Conservation (phyloP, 1,140 invertebrate genomes). For the Bradynema listronoti region DNA sequence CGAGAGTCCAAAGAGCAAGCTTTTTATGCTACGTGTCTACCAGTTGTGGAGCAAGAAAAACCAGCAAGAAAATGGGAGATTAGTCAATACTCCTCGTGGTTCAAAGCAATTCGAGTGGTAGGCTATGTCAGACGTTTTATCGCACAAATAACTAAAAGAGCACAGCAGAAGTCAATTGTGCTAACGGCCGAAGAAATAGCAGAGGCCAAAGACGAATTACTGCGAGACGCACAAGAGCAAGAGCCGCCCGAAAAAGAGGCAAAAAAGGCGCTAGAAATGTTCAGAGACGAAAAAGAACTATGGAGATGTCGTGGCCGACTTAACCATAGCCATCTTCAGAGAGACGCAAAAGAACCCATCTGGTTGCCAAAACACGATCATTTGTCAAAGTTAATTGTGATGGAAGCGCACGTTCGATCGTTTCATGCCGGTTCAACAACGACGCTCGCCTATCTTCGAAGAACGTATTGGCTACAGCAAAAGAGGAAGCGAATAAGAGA, state of each 20-base stretch:
- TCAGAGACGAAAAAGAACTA: slow-evolving; percentile 11
- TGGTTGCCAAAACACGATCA: slow-evolving; percentile 12
- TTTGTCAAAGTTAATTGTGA: background rate
- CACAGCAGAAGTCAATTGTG: too few relatives aligned
- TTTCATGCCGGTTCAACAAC: slow-evolving; percentile 16
- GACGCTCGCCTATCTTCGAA: slow-evolving; percentile 1
- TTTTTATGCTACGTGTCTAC: too few relatives aligned
- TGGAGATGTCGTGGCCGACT: slow-evolving; percentile 3
- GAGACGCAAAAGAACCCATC: slow-evolving; percentile 6
- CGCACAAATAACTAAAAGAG: too few relatives aligned
- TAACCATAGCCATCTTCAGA: background rate
- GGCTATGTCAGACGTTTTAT: too few relatives aligned
- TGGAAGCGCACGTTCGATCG: background rate
- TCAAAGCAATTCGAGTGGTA: too few relatives aligned
- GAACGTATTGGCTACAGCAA: background rate
- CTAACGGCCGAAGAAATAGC: background rate
- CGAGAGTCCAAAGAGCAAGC: too few relatives aligned
- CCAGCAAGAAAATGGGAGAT: too few relatives aligned
- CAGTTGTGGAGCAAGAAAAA: too few relatives aligned
- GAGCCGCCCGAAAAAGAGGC: background rate
- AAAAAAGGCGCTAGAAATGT: slow-evolving; percentile 8
- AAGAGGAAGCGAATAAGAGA: background rate
- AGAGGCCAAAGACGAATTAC: slow-evolving; percentile 8
- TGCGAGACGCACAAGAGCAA: slow-evolving; percentile 1
- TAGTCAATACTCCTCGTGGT: too few relatives aligned